Conservation (phyloP, 1,140 invertebrate genomes). For the Neotoxoptera formosana region DNA sequence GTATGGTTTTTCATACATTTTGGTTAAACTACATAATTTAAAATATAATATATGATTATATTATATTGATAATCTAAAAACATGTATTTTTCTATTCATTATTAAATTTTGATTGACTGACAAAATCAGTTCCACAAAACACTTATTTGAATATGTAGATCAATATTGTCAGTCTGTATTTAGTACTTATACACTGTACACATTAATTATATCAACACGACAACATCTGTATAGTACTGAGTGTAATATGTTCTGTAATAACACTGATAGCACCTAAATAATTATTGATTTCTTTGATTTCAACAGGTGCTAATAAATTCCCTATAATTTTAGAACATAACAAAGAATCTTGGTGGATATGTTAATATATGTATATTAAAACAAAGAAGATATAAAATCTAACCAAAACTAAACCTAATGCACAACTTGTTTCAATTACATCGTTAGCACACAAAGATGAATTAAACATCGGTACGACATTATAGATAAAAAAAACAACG, state of each 20-base stretch:
- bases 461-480: not conserved
- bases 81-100: not conserved
- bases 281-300: not conserved
- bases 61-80: not conserved
- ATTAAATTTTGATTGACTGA: no score
- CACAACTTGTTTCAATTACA: not conserved
- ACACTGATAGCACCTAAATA: not conserved
- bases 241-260: not conserved
- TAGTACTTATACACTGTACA: no score
- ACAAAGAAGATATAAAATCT: not conserved
- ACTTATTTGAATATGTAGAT: no score
- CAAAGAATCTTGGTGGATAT: not conserved
- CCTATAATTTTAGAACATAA: no score
- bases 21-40: not conserved
- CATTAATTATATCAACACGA: not conserved
- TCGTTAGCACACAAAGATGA: not conserved
- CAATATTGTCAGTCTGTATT: no score
- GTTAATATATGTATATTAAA: not conserved
- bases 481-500: not conserved
- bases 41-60: not conserved
- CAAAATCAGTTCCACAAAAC: no score
- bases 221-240: not conserved
- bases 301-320: not conserved
- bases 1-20: not conserved
- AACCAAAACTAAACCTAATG: not conserved